Conservation (phyloP, 1,140 invertebrate species). For the Temnothorax longispinosus region DNA sequence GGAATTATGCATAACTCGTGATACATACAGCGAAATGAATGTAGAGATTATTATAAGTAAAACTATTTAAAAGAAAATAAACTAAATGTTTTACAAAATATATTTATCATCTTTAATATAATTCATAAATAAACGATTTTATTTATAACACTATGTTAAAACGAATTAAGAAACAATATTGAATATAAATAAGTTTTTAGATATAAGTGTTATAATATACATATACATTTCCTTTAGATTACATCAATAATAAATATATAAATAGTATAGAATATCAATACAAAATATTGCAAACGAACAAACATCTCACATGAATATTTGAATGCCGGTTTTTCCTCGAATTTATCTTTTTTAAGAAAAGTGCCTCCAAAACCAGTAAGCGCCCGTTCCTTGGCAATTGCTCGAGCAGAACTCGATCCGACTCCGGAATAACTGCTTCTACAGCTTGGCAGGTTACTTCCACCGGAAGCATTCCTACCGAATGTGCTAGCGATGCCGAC, state of each 20-base stretch:
- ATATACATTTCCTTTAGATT: background rate
- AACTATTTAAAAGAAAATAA: background rate
- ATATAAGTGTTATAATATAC: background rate
- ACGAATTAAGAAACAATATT: background rate
- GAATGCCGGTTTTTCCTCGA: slow-evolving; percentile 78
- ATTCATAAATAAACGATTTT: no score
- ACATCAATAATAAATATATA: background rate
- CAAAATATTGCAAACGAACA: background rate
- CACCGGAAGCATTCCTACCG: slow-evolving; percentile 74
- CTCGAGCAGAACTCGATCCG: slow-evolving; percentile 72
- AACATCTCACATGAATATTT: slow-evolving; percentile 80
- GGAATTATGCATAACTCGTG: background rate
- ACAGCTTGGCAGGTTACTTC: slow-evolving; percentile 78
- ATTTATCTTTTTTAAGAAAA: slow-evolving; percentile 79
- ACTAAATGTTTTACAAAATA: background rate
- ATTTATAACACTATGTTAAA: no score
- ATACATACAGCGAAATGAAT: background rate
- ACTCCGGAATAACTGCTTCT: slow-evolving; percentile 78
- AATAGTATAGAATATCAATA: background rate
- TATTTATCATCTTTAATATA: background rate
- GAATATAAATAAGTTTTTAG: background rate
- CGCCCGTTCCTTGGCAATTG: slow-evolving; percentile 75
- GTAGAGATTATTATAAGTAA: background rate
- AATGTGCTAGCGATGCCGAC: slow-evolving; percentile 70
- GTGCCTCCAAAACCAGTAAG: slow-evolving; percentile 73